Evolutionary conservation across 1,140 invertebrate genomes (phyloP).

Genomic region (Eciton burchellii): DNA sequence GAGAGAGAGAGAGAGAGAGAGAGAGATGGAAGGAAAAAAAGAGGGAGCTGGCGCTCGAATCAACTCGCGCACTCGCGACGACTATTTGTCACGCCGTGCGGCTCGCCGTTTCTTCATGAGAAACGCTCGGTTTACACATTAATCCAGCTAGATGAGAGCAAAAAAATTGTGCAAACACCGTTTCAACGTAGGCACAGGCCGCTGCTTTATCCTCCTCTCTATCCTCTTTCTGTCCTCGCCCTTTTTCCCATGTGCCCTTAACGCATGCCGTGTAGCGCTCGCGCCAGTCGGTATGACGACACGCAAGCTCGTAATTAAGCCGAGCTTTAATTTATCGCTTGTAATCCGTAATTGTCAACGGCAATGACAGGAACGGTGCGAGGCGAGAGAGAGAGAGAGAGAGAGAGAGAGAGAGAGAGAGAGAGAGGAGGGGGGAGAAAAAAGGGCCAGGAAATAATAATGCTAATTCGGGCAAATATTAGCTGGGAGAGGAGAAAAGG

Average conservation of each 20-base stretch:
- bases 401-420: conserved; percentile 29
- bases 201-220: conserved; percentile 48
- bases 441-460: conserved; percentile 43
- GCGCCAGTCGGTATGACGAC: conserved; percentile 46
- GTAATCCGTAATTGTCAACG: conserved; percentile 55
- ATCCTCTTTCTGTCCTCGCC: neutral
- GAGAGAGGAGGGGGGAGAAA: conserved; percentile 14
- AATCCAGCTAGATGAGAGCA: conserved; percentile 66
- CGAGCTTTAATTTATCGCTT: conserved; percentile 48
- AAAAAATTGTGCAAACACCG: conserved; percentile 65
- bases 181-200: conserved; percentile 54
- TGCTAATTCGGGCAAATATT: conserved; percentile 51
- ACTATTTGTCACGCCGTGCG: conserved; percentile 65
- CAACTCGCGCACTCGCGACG: conserved; percentile 53
- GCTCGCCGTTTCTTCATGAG: conserved; percentile 64
- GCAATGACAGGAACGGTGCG: neutral
- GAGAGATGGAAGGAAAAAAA: neutral
- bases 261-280: conserved; percentile 44
- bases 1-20: conserved; percentile 2
- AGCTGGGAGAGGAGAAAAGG: no score
- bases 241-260: conserved; percentile 27
- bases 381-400: conserved; percentile 32
- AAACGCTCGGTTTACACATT: conserved; percentile 70
- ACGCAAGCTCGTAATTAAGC: conserved; percentile 63
- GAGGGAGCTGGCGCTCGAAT: conserved; percentile 42